Base-by-base conservation (phyloP, 2,888 invertebrate genomes). In the Nymphalis polychloros region DNA sequence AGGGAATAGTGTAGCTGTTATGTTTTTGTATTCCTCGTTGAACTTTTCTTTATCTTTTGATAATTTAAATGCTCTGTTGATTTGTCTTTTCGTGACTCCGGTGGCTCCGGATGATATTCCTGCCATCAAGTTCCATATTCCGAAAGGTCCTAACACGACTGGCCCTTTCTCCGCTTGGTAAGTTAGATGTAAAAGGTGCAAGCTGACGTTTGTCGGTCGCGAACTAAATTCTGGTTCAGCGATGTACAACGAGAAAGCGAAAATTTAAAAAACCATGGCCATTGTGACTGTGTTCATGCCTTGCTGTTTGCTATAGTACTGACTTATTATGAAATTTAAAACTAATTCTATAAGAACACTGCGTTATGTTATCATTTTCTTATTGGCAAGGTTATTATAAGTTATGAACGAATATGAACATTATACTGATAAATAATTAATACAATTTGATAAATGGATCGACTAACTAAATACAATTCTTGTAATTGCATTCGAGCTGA, bases 111-210 rank as follows among this genome's bases (percentile, higher is more conserved):
- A 73, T 0, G 90, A 86, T 4, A 92, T 79, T 4, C 88, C 88
- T 0, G 90, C 88, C 87, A 93, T 84, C 8, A 93, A 74, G 8
- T 86, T 87, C 93, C 93, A 93, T 74, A 93, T 85, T 71, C 93
- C 92, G 63, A 90, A 90, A 0, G 93, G 92, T 1, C 91, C 90
- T 67, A 92, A 84, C 67, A 91, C 90, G 0, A 90, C 85, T 75
- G 90, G 90, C 0, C 88, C 86, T 19, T 53, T 20, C 8, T 85
- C 85, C 72, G 87, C 84, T n/a, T 77, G 71, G 6, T 87, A 86
- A 1, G 91, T 90, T 50, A 84, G 81, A 68, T 90, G 83, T 17
- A 91, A 72, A 2, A 92, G 71, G 73, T 88, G 89, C 7, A 92
- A 81, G 71, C 91, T 91, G 64, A 91, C 90, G 69, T 90, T 91